These are phyloP conservation scores for Sceloporus undulatus DNA, from an alignment of 2,113 vertebrate species.

Conservation along the genomic window DNA sequence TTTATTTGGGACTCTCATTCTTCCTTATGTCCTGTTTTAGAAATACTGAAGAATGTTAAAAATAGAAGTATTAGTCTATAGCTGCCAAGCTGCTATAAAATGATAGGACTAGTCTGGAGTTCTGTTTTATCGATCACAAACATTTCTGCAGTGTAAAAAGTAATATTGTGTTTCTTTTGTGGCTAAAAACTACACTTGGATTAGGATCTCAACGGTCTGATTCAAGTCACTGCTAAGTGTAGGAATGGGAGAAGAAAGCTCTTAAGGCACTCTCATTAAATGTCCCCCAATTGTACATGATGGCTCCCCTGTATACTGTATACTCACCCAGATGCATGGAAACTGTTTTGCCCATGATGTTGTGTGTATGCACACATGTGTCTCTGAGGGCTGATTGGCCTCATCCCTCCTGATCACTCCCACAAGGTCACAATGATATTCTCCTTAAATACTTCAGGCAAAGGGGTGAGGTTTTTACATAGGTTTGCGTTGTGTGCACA, in stretches of 20 bases:
- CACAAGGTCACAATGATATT: not conserved
- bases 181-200: not conserved
- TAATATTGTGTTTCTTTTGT: not conserved
- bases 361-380: not conserved
- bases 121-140: not conserved
- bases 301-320: not conserved
- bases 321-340: not conserved
- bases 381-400: not conserved
- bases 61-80: not conserved
- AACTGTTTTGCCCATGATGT: not conserved
- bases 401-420: not conserved
- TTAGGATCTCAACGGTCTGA: not conserved
- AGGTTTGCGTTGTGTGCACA: not conserved
- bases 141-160: not conserved
- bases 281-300: not conserved
- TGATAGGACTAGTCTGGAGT: not conserved
- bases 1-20: not conserved
- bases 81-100: conserved; percentile 9
- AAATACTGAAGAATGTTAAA: not conserved
- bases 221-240: not conserved
- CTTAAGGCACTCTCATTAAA: not conserved
- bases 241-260: conserved; percentile 1
- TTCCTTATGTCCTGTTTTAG: not conserved
- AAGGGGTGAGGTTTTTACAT: not conserved
- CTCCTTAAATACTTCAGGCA: not conserved